Evolutionary conservation across 2,113 vertebrate genomes (phyloP).

Genomic region (Piprites chloris): DNA sequence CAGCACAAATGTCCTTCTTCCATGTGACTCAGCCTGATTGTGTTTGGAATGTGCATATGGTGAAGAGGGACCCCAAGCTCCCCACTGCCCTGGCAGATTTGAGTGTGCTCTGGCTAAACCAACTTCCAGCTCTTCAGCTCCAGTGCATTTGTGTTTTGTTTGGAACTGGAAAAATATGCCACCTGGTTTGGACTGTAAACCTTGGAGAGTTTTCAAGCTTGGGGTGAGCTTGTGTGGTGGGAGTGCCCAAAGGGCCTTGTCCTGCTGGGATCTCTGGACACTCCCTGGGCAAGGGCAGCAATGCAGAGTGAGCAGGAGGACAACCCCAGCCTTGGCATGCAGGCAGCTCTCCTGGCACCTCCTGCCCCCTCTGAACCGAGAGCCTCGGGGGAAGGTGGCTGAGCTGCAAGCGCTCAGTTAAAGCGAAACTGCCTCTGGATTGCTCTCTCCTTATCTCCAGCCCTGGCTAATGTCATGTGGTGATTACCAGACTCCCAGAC

Average conservation of each 20-base stretch:
- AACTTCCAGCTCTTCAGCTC: neutral
- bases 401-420: neutral
- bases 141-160: neutral
- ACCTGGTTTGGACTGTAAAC: neutral
- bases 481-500: neutral
- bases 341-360: neutral
- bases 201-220: neutral
- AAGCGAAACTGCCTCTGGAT: constrained; percentile 32
- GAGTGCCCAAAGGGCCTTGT: neutral
- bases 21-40: rapidly evolving
- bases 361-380: neutral
- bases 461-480: neutral
- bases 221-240: neutral
- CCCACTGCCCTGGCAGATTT: neutral
- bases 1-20: neutral
- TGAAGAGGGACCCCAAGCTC: neutral
- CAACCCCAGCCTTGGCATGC: neutral
- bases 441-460: constrained; percentile 19
- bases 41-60: neutral
- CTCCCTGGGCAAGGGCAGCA: neutral
- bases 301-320: neutral
- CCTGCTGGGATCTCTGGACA: neutral
- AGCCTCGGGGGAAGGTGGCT: neutral
- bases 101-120: neutral
- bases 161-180: neutral